phyloP scores from a whole-genome alignment of 2,888 invertebrate genomes.

The Xylota sylvarum region DNA sequence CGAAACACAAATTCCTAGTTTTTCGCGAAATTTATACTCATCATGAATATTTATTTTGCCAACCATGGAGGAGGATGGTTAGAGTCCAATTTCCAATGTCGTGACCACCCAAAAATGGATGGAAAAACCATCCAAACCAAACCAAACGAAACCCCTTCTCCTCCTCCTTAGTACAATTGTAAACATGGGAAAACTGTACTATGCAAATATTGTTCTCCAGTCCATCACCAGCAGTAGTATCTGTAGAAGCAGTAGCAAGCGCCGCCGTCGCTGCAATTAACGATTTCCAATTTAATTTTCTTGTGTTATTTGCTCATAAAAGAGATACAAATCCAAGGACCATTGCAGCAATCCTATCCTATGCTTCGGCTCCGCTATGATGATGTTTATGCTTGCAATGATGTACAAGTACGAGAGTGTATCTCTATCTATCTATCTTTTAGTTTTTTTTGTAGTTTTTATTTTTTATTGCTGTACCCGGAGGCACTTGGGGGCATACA shows the following conservation, averaged over 20 bases:
- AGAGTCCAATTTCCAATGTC: constrained; percentile 11
- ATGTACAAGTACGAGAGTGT: constrained; percentile 6
- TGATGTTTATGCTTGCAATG: constrained; percentile 42
- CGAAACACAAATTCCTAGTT: constrained; percentile 23
- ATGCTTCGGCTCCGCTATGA: constrained; percentile 1
- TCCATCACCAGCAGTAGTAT: constrained; percentile 22
- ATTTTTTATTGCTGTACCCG: background rate
- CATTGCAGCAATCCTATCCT: constrained; percentile 39
- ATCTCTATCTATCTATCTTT: background rate
- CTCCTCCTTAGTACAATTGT: constrained; percentile 7
- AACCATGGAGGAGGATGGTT: background rate
- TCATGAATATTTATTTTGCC: constrained; percentile 19
- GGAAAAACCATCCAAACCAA: background rate
- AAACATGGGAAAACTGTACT: constrained; percentile 44
- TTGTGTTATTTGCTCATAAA: constrained; percentile 63
- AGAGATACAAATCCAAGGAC: constrained; percentile 65
- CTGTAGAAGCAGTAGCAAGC: background rate
- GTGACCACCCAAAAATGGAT: constrained; percentile 12
- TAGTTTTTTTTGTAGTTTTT: background rate
- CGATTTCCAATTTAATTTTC: constrained; percentile 69
- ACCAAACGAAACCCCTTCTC: background rate
- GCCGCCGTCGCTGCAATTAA: constrained; percentile 55
- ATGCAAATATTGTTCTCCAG: constrained; percentile 32
- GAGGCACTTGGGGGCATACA: constrained; percentile 53
- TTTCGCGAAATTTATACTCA: constrained; percentile 33